Conservation (phyloP, 2,113 vertebrate species). For the Spheniscus mendiculus region DNA sequence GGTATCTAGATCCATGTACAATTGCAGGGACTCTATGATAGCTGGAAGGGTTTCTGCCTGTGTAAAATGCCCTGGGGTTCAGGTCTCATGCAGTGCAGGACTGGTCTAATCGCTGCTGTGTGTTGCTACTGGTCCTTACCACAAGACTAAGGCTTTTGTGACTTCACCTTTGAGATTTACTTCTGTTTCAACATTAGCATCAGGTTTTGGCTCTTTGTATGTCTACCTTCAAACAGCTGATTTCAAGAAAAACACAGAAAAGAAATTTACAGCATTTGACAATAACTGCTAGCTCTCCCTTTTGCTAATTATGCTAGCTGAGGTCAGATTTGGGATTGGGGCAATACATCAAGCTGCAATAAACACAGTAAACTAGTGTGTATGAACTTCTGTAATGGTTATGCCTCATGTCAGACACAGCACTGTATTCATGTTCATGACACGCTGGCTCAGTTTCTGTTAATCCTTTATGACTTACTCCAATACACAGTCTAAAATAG, state of each 20-base stretch:
- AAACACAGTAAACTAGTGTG: neutral
- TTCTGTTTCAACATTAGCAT: neutral
- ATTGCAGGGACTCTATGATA: neutral
- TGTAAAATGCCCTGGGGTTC: neutral
- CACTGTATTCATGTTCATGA: neutral
- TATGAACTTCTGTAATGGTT: neutral
- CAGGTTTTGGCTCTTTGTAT: neutral
- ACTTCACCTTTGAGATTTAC: neutral
- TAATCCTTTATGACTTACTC: neutral
- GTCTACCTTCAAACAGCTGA: neutral
- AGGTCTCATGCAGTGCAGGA: neutral
- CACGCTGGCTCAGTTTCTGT: neutral
- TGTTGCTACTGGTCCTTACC: neutral
- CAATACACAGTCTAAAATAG: neutral
- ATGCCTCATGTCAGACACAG: neutral
- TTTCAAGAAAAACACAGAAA: neutral
- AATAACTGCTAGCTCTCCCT: neutral
- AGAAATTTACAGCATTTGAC: neutral
- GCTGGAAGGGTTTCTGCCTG: neutral
- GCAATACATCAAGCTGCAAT: neutral
- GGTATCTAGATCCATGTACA: neutral
- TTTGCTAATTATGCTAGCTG: neutral
- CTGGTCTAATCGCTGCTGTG: neutral
- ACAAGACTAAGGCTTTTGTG: neutral
- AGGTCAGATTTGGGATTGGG: too few species aligned